A percentile compares a stretch with the other conserved stretches of the same genome.
Conservation (phyloP, 2,888 invertebrate species). For the Ornithoptera priamus region DNA sequence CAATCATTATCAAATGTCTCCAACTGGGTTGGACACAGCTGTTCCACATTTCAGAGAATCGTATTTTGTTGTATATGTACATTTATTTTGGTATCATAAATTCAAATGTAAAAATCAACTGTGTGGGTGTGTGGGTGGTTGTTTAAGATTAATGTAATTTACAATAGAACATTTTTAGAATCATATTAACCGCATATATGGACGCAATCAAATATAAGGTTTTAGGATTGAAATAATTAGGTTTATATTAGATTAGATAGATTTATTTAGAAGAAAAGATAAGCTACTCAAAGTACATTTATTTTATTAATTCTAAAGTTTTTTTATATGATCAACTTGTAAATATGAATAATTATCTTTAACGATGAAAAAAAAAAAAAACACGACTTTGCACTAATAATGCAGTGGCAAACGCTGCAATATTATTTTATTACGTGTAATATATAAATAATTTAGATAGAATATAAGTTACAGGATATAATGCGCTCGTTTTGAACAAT, state of each 20-base stretch:
- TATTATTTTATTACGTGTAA: slow-evolving; percentile 25
- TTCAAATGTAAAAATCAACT: background rate
- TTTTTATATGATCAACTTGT: slow-evolving; percentile 53
- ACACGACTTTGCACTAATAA: background rate
- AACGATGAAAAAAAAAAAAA: background rate
- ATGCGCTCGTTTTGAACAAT: slow-evolving; percentile 9
- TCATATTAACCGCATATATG: background rate
- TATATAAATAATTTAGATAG: slow-evolving; percentile 17
- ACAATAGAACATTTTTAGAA: background rate
- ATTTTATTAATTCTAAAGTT: slow-evolving; percentile 50
- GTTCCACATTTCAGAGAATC: background rate
- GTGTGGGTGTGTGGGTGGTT: background rate
- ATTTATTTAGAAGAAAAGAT: slow-evolving; percentile 18
- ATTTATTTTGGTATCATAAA: background rate
- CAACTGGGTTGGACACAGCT: slow-evolving; percentile 14
- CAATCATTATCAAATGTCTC: slow-evolving; percentile 14
- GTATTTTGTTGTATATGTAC: background rate
- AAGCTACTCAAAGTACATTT: slow-evolving; percentile 56
- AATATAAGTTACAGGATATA: slow-evolving; percentile 17
- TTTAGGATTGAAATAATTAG: slow-evolving; percentile 9
- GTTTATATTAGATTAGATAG: background rate
- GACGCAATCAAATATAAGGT: background rate
- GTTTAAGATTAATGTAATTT: background rate
- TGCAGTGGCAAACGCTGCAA: slow-evolving; percentile 12
- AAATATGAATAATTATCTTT: slow-evolving; percentile 56